Conservation (phyloP, 2,888 invertebrate genomes). For the Tanypteryx hageni region DNA sequence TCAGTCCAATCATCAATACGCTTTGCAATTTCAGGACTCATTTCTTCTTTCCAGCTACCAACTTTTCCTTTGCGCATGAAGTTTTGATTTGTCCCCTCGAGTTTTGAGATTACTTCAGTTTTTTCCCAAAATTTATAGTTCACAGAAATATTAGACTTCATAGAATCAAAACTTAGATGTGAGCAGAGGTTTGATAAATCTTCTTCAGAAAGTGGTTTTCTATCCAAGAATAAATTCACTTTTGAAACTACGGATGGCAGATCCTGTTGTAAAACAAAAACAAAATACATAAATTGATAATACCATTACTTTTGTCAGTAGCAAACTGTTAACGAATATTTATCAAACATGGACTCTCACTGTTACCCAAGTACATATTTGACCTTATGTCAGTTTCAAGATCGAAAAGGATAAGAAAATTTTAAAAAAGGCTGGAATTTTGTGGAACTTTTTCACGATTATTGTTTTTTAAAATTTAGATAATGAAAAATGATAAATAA, state of each 20-base stretch:
- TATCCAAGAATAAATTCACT: slow-evolving; percentile 85
- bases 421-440: no score
- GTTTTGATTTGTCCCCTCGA: slow-evolving; percentile 71
- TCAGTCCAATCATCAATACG: slow-evolving; percentile 86
- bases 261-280: slow-evolving; percentile 77
- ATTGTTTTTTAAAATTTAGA: no score
- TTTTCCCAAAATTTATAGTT: slow-evolving; percentile 79
- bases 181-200: slow-evolving; percentile 75
- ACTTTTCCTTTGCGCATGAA: slow-evolving; percentile 88
- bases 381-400: no score
- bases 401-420: no score
- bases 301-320: not conserved
- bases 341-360: no score
- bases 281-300: slow-evolving; percentile 38
- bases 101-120: slow-evolving; percentile 7
- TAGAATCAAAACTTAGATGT: slow-evolving; percentile 87
- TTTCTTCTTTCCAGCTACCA: slow-evolving; percentile 89
- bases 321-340: no score
- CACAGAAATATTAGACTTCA: slow-evolving; percentile 88
- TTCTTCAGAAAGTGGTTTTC: slow-evolving; percentile 81
- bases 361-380: no score
- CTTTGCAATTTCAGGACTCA: slow-evolving; percentile 84
- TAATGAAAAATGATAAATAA: no score
- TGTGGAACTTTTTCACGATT: no score
- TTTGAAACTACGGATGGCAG: slow-evolving; percentile 81